phyloP scores from a whole-genome alignment of 2,888 invertebrate genomes.

The Arge pagana region DNA sequence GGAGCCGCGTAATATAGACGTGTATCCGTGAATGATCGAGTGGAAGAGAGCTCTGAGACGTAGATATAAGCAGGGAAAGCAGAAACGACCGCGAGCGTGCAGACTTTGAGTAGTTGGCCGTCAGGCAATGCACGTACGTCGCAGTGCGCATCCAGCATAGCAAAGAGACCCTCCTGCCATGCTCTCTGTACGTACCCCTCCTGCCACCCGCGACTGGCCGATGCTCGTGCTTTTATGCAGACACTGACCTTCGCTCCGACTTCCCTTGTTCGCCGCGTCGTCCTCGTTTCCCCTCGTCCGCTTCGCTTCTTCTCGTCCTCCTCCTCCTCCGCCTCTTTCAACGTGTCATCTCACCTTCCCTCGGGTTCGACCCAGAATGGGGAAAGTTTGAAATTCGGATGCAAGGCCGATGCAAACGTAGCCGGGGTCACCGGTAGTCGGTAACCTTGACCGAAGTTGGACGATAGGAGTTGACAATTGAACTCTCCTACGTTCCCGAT shows the following conservation, averaged over 20 bases:
- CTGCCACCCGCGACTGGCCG: conserved; percentile 39
- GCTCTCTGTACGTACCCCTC: conserved; percentile 24
- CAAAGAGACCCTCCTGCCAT: conserved; percentile 42
- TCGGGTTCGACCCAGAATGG: conserved; percentile 43
- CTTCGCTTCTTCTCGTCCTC: too few species aligned
- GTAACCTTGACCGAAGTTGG: conserved; percentile 19
- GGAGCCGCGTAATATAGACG: too few species aligned
- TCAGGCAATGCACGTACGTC: conserved; percentile 55
- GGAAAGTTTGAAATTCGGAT: conserved; percentile 56
- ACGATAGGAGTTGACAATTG: conserved; percentile 3
- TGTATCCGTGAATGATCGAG: too few species aligned
- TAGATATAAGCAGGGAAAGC: conserved; percentile 49
- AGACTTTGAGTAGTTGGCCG: conserved; percentile 55
- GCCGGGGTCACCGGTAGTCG: conserved; percentile 4
- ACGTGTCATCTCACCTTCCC: conserved; percentile 19
- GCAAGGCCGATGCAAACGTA: conserved; percentile 50
- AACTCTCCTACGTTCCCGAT: conserved; percentile 13
- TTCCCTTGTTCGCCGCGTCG: conserved; percentile 7
- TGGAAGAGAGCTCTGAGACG: too few species aligned
- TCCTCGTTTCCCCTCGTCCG: conserved; percentile 14
- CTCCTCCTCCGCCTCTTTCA: conserved; percentile 18
- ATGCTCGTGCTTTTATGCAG: conserved; percentile 53
- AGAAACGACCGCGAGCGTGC: conserved; percentile 53
- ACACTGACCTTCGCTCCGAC: conserved; percentile 57
- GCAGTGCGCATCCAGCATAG: conserved; percentile 56